phyloP scores from a whole-genome alignment of 2,888 invertebrate genomes.

The Camptogramma bilineatum region DNA sequence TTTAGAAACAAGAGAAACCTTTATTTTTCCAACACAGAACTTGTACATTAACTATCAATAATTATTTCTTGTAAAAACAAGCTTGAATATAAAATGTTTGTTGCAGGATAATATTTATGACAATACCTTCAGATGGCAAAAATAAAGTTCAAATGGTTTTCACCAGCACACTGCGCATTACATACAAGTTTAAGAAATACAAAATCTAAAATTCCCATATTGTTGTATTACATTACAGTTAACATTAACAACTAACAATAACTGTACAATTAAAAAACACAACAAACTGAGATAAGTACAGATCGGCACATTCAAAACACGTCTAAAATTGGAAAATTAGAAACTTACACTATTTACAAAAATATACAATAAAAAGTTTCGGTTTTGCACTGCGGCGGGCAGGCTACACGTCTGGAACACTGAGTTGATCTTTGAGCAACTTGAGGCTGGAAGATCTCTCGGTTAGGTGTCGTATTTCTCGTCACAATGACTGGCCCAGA shows the following conservation, averaged over 20 bases:
- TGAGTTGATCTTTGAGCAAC: constrained; percentile 71
- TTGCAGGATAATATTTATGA: too few relatives aligned
- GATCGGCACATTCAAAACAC: constrained; percentile 56
- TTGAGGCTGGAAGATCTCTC: constrained; percentile 57
- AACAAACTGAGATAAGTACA: constrained; percentile 73
- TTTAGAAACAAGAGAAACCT: too few relatives aligned
- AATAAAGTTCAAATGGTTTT: too few relatives aligned
- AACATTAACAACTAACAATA: constrained; percentile 41
- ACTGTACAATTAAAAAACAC: constrained; percentile 60
- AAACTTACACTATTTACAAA: constrained; percentile 71
- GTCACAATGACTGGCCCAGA: constrained; percentile 94
- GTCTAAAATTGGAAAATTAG: constrained; percentile 45
- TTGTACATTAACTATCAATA: too few relatives aligned
- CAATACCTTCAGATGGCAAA: too few relatives aligned
- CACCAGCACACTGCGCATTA: too few relatives aligned
- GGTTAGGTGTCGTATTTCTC: constrained; percentile 85
- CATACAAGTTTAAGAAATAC: constrained; percentile 12
- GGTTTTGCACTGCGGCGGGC: constrained; percentile 39
- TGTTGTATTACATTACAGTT: constrained; percentile 61
- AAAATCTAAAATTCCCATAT: constrained; percentile 46
- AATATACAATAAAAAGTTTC: constrained; percentile 59
- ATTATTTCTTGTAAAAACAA: too few relatives aligned
- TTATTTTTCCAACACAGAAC: too few relatives aligned
- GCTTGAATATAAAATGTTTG: too few relatives aligned
- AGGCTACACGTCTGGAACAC: constrained; percentile 53